phyloP scores from a whole-genome alignment of 2,113 vertebrate genomes.

The Semnornis frantzii region DNA sequence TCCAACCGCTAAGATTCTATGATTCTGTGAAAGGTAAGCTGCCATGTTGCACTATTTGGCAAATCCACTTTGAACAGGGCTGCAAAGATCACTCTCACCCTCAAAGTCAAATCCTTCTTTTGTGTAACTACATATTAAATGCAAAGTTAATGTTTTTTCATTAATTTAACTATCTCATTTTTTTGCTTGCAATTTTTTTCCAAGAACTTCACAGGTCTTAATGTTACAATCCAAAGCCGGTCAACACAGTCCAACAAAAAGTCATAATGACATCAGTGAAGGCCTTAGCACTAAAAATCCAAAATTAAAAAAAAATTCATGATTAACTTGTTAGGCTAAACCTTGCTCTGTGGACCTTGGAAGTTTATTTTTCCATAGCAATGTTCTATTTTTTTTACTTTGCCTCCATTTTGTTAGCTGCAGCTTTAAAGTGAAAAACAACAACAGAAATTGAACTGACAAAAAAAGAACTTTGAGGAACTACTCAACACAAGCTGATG shows the following conservation, averaged over 20 bases:
- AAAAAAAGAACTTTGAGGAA: background rate
- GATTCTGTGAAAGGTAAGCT: background rate
- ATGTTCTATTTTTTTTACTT: background rate
- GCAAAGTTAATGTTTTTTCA: background rate
- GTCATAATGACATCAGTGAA: background rate
- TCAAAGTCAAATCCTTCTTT: background rate
- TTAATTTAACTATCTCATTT: background rate
- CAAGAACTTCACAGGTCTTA: background rate
- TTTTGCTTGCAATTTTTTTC: background rate
- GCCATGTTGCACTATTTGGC: fast-evolving
- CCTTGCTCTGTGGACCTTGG: background rate
- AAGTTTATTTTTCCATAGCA: background rate
- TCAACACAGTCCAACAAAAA: background rate
- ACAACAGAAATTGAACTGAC: background rate
- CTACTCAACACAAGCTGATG: background rate
- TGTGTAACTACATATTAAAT: background rate
- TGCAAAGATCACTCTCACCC: background rate
- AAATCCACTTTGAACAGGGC: background rate
- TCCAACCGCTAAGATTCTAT: too few relatives aligned
- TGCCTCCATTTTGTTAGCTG: background rate
- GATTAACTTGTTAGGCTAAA: background rate
- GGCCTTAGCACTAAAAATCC: background rate
- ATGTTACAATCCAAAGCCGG: background rate
- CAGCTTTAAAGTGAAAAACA: background rate
- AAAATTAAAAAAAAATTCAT: background rate